Percentiles rank a stretch among this genome's conserved stretches.
Conservation (phyloP, 2,888 invertebrate species). For the Athrips mouffetella region DNA sequence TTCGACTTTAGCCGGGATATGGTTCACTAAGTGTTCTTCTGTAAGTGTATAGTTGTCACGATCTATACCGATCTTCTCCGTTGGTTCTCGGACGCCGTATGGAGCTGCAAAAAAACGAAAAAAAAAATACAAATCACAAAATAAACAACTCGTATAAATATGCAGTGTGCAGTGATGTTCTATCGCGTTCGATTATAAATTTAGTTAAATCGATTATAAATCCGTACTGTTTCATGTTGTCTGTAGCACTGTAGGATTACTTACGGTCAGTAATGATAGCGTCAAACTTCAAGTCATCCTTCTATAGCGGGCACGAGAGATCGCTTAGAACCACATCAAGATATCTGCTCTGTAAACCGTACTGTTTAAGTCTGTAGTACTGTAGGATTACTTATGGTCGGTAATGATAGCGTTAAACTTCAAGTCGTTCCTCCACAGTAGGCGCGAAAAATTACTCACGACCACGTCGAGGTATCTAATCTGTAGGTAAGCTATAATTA, state of each 20-base stretch:
- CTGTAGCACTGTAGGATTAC: conserved; percentile 48
- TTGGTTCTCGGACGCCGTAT: conserved; percentile 97
- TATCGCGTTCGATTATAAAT: too few species aligned
- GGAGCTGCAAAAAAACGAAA: conserved; percentile 94
- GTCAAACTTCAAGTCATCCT: conserved; percentile 82
- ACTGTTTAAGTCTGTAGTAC: too few species aligned
- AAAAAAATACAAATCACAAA: background rate
- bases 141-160: too few species aligned
- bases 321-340: conserved; percentile 95
- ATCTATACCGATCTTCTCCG: conserved; percentile 88
- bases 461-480: conserved; percentile 95
- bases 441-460: conserved; percentile 93
- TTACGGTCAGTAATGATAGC: conserved; percentile 97
- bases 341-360: too few species aligned
- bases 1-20: conserved; percentile 90
- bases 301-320: conserved; percentile 91
- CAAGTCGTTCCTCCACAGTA: conserved; percentile 84
- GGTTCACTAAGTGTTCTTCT: conserved; percentile 81
- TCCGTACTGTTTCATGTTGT: too few species aligned
- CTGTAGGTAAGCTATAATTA: too few species aligned
- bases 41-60: conserved; percentile 80
- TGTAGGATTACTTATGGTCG: too few species aligned
- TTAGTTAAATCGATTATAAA: too few species aligned
- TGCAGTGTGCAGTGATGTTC: too few species aligned
- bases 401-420: conserved; percentile 95